phyloP scores from a whole-genome alignment of 1,140 invertebrate species.

The Aradophagus sp. region DNA sequence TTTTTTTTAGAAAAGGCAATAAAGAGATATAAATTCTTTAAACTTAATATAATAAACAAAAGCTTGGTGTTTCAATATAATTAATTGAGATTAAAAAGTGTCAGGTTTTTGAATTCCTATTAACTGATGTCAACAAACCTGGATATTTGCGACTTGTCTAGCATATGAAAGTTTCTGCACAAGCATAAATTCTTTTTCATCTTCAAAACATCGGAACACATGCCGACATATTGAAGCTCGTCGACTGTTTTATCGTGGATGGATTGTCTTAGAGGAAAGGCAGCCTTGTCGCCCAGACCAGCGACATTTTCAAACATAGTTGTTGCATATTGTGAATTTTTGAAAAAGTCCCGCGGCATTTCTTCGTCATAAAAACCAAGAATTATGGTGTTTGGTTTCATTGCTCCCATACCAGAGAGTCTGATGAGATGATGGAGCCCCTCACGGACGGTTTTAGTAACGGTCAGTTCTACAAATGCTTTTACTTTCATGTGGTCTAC shows the following conservation, averaged over 20 bases:
- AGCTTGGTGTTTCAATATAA: no score
- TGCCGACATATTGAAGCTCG: conserved; percentile 86
- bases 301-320: conserved; percentile 66
- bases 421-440: conserved; percentile 95
- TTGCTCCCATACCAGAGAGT: conserved; percentile 95
- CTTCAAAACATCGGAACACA: conserved; percentile 89
- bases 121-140: no score
- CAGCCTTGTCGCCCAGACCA: conserved; percentile 58
- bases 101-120: no score
- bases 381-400: conserved; percentile 98
- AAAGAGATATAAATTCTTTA: no score
- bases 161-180: conserved; percentile 90
- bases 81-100: no score
- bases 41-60: no score
- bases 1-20: no score
- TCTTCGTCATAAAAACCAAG: conserved; percentile 91
- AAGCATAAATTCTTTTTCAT: conserved; percentile 97
- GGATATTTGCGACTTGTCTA: conserved; percentile 84
- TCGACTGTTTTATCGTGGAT: conserved; percentile 65
- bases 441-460: conserved; percentile 87
- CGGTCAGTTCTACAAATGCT: conserved; percentile 96
- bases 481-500: conserved; percentile 94
- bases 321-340: conserved; percentile 70
- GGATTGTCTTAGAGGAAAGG: conserved; percentile 71
- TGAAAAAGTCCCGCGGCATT: conserved; percentile 84